A percentile compares a stretch with the other conserved stretches of the same genome.
phyloP scores from a whole-genome alignment of 2,797 vertebrate species.

The Halcyon smyrnensis region DNA sequence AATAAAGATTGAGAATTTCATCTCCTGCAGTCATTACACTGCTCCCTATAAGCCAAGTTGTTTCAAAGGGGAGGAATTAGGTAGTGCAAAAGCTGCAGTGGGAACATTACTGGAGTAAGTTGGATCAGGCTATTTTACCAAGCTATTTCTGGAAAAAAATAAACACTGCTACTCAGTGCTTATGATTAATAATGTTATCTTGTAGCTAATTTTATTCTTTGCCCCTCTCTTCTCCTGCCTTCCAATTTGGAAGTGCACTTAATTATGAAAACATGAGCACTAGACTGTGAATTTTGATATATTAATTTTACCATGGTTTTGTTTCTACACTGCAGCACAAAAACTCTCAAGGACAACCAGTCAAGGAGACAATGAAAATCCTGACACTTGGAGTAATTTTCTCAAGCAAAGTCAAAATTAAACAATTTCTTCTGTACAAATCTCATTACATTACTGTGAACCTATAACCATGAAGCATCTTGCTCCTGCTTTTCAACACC shows the following conservation, averaged over 20 bases:
- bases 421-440: conserved; percentile 2
- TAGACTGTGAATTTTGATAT: conserved; percentile 48
- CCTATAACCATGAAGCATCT: not conserved
- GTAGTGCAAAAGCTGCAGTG: conserved; percentile 31
- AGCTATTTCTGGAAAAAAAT: conserved; percentile 66
- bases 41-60: not conserved
- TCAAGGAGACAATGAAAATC: conserved; percentile 19
- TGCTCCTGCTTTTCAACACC: not conserved
- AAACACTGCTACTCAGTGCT: conserved; percentile 38
- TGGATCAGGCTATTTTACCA: conserved; percentile 29
- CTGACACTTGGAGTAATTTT: conserved; percentile 12
- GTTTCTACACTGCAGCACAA: not conserved
- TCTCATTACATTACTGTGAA: not conserved
- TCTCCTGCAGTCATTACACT: not conserved
- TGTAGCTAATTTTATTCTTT: conserved; percentile 53
- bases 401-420: conserved; percentile 38
- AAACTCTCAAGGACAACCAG: conserved; percentile 44
- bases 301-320: conserved; percentile 53
- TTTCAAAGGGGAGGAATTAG: conserved; percentile 7
- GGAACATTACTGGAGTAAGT: not conserved
- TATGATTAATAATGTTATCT: conserved; percentile 54
- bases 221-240: conserved; percentile 30
- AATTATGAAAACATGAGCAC: conserved; percentile 49
- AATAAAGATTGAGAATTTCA: conserved; percentile 16
- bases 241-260: conserved; percentile 51